These are phyloP conservation scores for Laticauda laticaudata DNA, from an alignment of 2,113 vertebrate species.

Conservation along the genomic window DNA sequence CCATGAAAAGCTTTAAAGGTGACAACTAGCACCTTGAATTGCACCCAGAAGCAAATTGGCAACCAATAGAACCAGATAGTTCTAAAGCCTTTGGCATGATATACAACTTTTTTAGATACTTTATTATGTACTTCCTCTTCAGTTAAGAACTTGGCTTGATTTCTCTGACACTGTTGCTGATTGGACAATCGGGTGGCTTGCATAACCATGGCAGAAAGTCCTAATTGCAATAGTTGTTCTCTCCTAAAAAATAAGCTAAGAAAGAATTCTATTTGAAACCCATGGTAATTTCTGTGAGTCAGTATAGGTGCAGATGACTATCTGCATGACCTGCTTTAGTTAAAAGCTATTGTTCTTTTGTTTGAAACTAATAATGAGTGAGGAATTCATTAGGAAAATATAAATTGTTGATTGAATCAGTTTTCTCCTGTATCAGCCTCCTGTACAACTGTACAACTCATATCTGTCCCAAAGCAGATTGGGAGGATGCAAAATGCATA, in stretches of 20 bases:
- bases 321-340: background rate
- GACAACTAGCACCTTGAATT: too few species aligned
- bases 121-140: background rate
- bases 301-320: background rate
- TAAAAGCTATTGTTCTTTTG: background rate
- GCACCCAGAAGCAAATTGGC: too few species aligned
- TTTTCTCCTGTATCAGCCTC: background rate
- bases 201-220: background rate
- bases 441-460: background rate
- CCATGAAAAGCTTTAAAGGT: too few species aligned
- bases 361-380: background rate
- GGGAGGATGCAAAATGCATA: background rate
- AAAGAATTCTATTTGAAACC: background rate
- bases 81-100: background rate
- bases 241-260: background rate
- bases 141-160: background rate
- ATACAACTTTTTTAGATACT: background rate
- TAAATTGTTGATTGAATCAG: background rate
- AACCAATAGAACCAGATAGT: background rate
- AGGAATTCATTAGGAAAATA: background rate
- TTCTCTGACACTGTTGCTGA: background rate
- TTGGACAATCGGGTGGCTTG: background rate
- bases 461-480: background rate
- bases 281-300: background rate
- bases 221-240: background rate